A percentile compares a stretch with the other conserved stretches of the same genome.
phyloP scores from a whole-genome alignment of 2,888 invertebrate genomes.

The Heliconius hortense region DNA sequence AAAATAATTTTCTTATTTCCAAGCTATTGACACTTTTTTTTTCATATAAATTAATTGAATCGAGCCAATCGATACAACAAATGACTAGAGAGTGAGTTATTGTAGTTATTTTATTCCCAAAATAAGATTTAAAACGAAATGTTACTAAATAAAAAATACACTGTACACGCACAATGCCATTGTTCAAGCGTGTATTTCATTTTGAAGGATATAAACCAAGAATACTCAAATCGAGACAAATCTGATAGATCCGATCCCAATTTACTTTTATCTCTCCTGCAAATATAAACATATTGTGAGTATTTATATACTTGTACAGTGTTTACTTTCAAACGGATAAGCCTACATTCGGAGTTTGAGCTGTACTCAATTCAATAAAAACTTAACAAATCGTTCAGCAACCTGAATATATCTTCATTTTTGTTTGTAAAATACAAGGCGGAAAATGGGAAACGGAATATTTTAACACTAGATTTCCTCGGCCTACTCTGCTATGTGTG shows the following conservation, averaged over 20 bases:
- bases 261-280: conserved; percentile 5
- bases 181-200: background rate
- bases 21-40: no score
- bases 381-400: background rate
- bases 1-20: no score
- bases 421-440: background rate
- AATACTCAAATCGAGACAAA: conserved; percentile 6
- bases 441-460: no score
- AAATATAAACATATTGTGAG: conserved; percentile 9
- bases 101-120: no score
- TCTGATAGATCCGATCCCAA: conserved; percentile 10
- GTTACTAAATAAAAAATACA: no score
- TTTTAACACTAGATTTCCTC: no score
- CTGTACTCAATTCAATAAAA: background rate
- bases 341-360: background rate
- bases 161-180: no score
- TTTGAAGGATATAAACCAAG: background rate
- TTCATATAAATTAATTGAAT: no score
- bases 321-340: background rate
- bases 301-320: background rate
- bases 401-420: background rate
- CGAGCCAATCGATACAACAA: no score
- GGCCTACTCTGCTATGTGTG: no score
- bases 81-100: no score
- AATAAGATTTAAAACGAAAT: no score